Percentiles rank a stretch among this genome's conserved stretches.
These are phyloP conservation scores for Prunella fulvescens DNA, from an alignment of 2,113 vertebrate genomes.

Conservation along the genomic window DNA sequence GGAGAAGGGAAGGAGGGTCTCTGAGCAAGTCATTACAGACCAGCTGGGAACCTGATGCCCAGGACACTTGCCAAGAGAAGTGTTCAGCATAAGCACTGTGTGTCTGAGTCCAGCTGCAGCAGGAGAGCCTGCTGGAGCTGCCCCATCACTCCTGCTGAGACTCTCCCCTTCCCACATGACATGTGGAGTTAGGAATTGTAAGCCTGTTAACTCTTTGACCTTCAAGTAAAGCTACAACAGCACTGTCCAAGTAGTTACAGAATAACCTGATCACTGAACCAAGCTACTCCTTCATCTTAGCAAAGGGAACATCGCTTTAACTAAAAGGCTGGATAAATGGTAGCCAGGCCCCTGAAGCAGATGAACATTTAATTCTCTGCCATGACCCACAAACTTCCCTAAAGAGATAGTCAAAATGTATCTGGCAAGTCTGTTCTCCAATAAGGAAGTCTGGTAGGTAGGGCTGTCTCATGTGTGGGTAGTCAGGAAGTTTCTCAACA, in stretches of 20 bases:
- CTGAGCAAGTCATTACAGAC: neutral
- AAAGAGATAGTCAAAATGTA: neutral
- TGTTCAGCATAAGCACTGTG: neutral
- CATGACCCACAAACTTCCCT: neutral
- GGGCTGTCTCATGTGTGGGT: neutral
- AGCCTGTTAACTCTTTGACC: neutral
- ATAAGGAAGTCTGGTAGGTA: neutral
- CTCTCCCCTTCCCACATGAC: neutral
- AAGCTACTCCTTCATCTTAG: neutral
- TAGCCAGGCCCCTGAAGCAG: neutral
- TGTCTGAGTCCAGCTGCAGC: neutral
- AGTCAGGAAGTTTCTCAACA: neutral
- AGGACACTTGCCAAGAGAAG: neutral
- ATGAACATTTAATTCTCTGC: neutral
- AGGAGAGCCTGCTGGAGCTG: neutral
- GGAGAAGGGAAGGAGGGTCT: neutral
- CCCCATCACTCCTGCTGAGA: neutral
- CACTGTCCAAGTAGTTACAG: slow-evolving; percentile 31
- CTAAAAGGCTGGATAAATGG: neutral
- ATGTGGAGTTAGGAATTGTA: neutral
- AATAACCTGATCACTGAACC: slow-evolving; percentile 51
- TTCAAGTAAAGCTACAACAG: neutral
- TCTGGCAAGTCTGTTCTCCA: neutral
- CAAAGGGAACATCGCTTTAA: neutral
- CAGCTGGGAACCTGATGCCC: neutral